Conservation (phyloP, 2,113 vertebrate species). For the Brachirus orientalis region DNA sequence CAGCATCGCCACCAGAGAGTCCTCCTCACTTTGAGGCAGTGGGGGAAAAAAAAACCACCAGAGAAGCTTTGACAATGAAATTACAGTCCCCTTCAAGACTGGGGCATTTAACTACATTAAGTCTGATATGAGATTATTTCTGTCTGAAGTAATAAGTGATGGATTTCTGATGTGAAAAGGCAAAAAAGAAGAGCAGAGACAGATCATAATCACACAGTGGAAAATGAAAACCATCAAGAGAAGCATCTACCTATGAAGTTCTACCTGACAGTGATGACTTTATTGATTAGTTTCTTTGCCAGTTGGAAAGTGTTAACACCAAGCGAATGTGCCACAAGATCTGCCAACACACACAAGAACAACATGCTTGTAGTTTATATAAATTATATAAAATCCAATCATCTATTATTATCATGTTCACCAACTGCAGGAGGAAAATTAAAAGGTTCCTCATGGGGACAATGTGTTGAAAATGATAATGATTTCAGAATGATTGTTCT, state of each 20-base stretch:
- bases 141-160: neutral
- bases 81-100: no score
- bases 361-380: neutral
- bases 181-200: no score
- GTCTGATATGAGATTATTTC: no score
- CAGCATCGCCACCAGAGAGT: slow-evolving; percentile 88
- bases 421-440: neutral
- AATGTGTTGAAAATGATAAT: neutral
- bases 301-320: slow-evolving; percentile 85
- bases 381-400: neutral
- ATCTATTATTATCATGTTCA: neutral
- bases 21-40: slow-evolving; percentile 81
- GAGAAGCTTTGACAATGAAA: no score
- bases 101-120: no score
- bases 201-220: no score
- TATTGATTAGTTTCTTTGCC: slow-evolving; percentile 88
- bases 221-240: no score
- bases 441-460: neutral
- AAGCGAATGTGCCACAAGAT: slow-evolving; percentile 85
- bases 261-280: slow-evolving; percentile 89
- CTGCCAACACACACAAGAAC: slow-evolving; percentile 69
- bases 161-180: no score
- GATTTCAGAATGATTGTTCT: neutral
- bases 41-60: neutral
- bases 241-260: no score